These are phyloP conservation scores for Entelurus aequoreus DNA, from an alignment of 2,113 vertebrate species.

Conservation along the genomic window DNA sequence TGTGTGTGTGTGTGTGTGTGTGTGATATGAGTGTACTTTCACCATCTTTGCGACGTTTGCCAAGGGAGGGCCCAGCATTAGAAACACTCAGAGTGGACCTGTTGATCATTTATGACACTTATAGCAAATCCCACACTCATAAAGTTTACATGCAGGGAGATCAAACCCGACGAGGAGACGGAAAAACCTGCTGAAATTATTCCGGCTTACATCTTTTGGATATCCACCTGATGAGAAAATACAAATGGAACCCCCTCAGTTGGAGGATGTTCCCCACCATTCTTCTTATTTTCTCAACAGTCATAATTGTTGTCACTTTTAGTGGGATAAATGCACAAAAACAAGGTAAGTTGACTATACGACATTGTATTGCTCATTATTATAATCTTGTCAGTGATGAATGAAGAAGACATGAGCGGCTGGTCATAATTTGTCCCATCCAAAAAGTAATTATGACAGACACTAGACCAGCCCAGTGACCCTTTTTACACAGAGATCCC, in stretches of 20 bases:
- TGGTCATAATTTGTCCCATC: too few relatives aligned
- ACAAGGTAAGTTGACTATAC: constrained; percentile 31
- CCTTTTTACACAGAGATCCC: too few relatives aligned
- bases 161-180: background rate
- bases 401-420: too few relatives aligned
- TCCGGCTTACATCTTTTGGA: constrained; percentile 1
- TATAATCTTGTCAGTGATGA: background rate
- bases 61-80: constrained; percentile 30
- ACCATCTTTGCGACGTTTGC: constrained; percentile 19
- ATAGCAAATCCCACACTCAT: background rate
- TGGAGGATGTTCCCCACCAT: constrained; percentile 20
- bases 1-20: background rate
- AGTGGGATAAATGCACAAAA: constrained; percentile 14
- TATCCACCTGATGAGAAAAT: constrained; percentile 7
- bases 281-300: constrained; percentile 11
- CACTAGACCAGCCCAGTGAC: too few relatives aligned
- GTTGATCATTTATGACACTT: constrained; percentile 37
- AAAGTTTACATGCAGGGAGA: constrained; percentile 8
- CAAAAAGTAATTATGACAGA: too few relatives aligned
- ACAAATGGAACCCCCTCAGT: constrained; percentile 18
- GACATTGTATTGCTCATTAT: background rate
- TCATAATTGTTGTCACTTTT: constrained; percentile 9
- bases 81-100: constrained; percentile 13
- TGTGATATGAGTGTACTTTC: constrained; percentile 10
- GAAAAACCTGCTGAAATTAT: background rate